Conservation (phyloP, 2,797 vertebrate genomes). For the Danio choprae region DNA sequence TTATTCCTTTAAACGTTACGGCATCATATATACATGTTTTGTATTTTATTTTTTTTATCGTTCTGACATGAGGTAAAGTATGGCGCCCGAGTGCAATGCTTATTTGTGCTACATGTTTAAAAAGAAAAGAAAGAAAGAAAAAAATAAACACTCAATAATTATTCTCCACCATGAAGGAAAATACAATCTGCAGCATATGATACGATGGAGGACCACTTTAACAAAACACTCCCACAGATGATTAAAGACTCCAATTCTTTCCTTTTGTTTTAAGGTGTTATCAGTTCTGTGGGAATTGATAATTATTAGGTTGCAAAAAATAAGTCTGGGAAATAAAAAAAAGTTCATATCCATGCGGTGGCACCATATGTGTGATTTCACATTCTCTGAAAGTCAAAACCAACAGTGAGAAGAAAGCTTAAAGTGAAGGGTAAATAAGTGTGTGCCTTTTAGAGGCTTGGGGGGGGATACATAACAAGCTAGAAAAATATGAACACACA, state of each 20-base stretch:
- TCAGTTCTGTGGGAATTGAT: conserved; percentile 66
- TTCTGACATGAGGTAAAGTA: conserved; percentile 95
- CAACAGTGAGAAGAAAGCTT: conserved; percentile 14
- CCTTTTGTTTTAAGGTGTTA: conserved; percentile 58
- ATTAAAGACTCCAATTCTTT: conserved; percentile 55
- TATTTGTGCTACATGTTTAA: conserved; percentile 92
- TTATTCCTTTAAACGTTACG: conserved; percentile 77
- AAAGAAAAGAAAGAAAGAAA: conserved; percentile 65
- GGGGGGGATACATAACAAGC: conserved; percentile 20
- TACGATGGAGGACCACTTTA: conserved; percentile 70
- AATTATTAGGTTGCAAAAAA: conserved; percentile 64
- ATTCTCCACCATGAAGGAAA: conserved; percentile 69
- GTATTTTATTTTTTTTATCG: conserved; percentile 67
- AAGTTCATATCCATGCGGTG: conserved; percentile 57
- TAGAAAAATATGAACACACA: conserved; percentile 33
- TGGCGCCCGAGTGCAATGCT: conserved; percentile 94
- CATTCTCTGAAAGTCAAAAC: conserved; percentile 64
- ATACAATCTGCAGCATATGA: conserved; percentile 78
- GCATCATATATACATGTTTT: conserved; percentile 67
- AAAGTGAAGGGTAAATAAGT: conserved; percentile 12
- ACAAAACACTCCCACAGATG: conserved; percentile 66
- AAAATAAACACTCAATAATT: conserved; percentile 45
- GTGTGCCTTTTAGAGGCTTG: conserved; percentile 28
- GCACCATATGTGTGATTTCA: conserved; percentile 71
- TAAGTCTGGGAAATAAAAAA: conserved; percentile 54